Evolutionary conservation across 2,113 vertebrate species (phyloP).

Genomic region (Daubentonia madagascariensis): DNA sequence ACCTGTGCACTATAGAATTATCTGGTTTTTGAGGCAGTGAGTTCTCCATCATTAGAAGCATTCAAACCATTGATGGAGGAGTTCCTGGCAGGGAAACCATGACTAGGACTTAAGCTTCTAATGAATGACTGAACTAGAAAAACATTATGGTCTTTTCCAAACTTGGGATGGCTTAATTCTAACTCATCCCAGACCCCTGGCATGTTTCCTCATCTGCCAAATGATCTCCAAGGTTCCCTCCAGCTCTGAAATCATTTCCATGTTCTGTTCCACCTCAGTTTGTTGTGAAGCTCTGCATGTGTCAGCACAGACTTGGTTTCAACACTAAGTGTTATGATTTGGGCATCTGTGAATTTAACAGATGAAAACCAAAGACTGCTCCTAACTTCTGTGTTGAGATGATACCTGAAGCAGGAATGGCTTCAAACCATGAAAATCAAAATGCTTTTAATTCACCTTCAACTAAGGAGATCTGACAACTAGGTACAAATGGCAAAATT

Average conservation of each 20-base stretch:
- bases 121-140: not conserved
- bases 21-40: not conserved
- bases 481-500: not conserved
- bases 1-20: not conserved
- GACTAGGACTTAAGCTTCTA: not conserved
- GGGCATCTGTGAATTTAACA: not conserved
- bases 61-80: not conserved
- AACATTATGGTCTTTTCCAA: not conserved
- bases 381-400: not conserved
- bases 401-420: not conserved
- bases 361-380: not conserved
- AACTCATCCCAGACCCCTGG: not conserved
- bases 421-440: not conserved
- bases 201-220: not conserved
- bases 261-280: not conserved
- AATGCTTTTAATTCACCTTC: not conserved
- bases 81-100: not conserved
- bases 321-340: not conserved
- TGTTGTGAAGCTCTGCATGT: rapidly evolving
- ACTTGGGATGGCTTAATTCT: not conserved
- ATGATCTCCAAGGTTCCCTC: not conserved
- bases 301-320: not conserved
- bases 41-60: not conserved
- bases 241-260: not conserved
- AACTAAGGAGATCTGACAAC: not conserved